Conservation (phyloP, 2,797 vertebrate species). For the Rhodeus uyekii region DNA sequence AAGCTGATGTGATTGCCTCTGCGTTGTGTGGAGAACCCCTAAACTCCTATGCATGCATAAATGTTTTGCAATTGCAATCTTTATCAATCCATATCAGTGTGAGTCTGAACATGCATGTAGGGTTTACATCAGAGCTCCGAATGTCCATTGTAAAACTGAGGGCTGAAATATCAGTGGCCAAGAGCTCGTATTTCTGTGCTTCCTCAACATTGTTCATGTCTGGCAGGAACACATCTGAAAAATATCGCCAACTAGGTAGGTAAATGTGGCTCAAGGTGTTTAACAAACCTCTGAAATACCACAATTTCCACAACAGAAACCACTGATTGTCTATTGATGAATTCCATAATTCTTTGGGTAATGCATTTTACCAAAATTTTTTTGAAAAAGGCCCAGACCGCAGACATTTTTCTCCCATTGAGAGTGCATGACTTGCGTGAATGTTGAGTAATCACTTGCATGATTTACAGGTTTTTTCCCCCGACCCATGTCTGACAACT, state of each 20-base stretch:
- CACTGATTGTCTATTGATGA: background rate
- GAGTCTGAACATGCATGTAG: conserved; percentile 18
- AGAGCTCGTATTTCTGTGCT: conserved; percentile 20
- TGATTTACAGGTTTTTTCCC: too few relatives aligned
- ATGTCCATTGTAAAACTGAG: conserved; percentile 47
- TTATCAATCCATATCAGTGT: conserved; percentile 35
- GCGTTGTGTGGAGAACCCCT: conserved; percentile 31
- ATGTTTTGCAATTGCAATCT: conserved; percentile 32
- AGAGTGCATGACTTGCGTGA: too few relatives aligned
- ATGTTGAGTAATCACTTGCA: too few relatives aligned
- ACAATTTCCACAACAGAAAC: conserved; percentile 18
- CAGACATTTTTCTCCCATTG: too few relatives aligned
- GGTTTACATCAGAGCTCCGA: conserved; percentile 34
- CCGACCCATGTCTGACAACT: too few relatives aligned
- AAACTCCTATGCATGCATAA: conserved; percentile 22
- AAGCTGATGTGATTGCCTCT: conserved; percentile 1
- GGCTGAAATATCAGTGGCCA: conserved; percentile 10
- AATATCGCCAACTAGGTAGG: conserved; percentile 15
- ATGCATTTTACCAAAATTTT: too few relatives aligned
- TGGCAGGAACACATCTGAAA: conserved; percentile 32
- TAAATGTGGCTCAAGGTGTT: conserved; percentile 29
- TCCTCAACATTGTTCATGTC: conserved; percentile 32
- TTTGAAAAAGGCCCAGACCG: too few relatives aligned
- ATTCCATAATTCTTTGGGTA: too few relatives aligned
- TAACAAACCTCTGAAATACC: conserved; percentile 19